phyloP scores from a whole-genome alignment of 1,140 invertebrate species.

The Drosophila bocki region DNA sequence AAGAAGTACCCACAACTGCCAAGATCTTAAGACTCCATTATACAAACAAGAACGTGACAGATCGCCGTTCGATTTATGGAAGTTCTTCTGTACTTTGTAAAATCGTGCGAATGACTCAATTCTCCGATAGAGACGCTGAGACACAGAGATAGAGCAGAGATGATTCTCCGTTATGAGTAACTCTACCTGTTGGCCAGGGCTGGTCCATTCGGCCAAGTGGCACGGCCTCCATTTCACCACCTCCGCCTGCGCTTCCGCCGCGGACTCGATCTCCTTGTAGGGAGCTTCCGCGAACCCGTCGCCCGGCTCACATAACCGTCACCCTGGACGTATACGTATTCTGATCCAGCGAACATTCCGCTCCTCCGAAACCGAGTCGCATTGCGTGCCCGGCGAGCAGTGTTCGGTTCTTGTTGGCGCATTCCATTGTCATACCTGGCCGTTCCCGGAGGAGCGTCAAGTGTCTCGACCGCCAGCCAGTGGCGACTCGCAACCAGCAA shows the following conservation, averaged over 20 bases:
- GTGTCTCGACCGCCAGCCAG: slow-evolving; percentile 53
- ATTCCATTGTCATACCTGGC: slow-evolving; percentile 74
- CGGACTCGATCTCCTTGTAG: slow-evolving; percentile 27
- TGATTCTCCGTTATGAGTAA: slow-evolving; percentile 42
- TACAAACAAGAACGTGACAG: slow-evolving; percentile 21
- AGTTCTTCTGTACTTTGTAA: slow-evolving; percentile 16
- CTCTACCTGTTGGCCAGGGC: slow-evolving; percentile 45
- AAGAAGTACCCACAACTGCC: slow-evolving; percentile 3
- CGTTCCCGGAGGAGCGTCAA: slow-evolving; percentile 55
- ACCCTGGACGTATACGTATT: slow-evolving; percentile 62
- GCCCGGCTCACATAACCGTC: slow-evolving; percentile 44
- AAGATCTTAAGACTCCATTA: slow-evolving; percentile 12
- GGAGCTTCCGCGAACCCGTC: slow-evolving; percentile 26
- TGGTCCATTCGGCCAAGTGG: slow-evolving; percentile 41
- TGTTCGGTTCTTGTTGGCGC: slow-evolving; percentile 75
- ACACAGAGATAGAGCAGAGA: slow-evolving; percentile 15
- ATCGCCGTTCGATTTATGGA: slow-evolving; percentile 24
- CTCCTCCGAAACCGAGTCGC: slow-evolving; percentile 44
- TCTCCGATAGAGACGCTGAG: not conserved
- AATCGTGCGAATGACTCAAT: slow-evolving; percentile 46
- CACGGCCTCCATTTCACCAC: slow-evolving; percentile 49
- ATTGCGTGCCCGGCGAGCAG: slow-evolving; percentile 54
- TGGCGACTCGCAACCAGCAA: slow-evolving; percentile 10
- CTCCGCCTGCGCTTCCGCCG: slow-evolving; percentile 5
- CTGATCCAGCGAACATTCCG: slow-evolving; percentile 31